Conservation (phyloP, 2,888 invertebrate species). For the Cataglyphis altisquamis region DNA sequence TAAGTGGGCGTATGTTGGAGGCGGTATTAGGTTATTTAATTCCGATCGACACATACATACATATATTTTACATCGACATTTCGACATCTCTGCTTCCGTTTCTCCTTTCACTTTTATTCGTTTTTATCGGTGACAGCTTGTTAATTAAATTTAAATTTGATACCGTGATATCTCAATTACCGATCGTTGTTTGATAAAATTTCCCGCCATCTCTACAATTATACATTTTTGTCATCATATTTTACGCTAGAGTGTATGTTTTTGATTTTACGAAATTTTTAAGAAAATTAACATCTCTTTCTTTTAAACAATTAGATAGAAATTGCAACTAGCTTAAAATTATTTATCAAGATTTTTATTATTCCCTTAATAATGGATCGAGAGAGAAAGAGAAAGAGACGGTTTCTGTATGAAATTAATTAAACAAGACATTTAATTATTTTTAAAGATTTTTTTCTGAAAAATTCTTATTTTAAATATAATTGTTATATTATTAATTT, state of each 20-base stretch:
- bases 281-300: neutral
- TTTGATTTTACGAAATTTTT: neutral
- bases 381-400: neutral
- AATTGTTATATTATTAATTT: neutral
- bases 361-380: neutral
- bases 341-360: neutral
- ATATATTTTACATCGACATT: slow-evolving; percentile 48
- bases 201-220: neutral
- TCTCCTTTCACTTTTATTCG: slow-evolving; percentile 63
- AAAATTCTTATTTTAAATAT: neutral
- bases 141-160: slow-evolving; percentile 43
- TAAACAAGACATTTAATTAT: neutral
- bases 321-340: neutral
- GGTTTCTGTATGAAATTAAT: neutral
- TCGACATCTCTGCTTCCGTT: slow-evolving; percentile 64
- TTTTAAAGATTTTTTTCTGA: neutral
- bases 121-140: slow-evolving; percentile 30
- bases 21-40: slow-evolving; percentile 61
- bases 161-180: slow-evolving; percentile 24
- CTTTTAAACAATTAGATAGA: neutral
- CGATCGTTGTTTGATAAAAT: slow-evolving; percentile 28
- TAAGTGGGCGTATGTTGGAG: slow-evolving; percentile 53
- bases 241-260: neutral
- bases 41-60: slow-evolving; percentile 48
- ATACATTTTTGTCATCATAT: neutral